A percentile compares a stretch with the other conserved stretches of the same genome.
These are phyloP conservation scores for Proales similis DNA, from an alignment of 1,140 invertebrate species.

Conservation along the genomic window DNA sequence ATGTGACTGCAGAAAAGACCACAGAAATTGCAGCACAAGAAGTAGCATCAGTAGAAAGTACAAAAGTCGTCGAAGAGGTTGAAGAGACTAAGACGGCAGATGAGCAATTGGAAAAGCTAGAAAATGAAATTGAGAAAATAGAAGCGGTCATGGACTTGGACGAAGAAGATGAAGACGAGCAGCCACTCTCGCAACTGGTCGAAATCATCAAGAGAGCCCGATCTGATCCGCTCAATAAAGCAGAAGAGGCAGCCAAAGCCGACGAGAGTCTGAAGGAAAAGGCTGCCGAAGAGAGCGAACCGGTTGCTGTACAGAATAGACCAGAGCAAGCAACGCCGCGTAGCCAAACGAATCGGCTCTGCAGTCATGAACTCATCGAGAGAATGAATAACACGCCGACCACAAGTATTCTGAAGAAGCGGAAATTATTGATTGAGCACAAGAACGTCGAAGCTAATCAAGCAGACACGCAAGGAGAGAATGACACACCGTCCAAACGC, in stretches of 20 bases:
- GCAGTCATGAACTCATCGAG: constrained; percentile 10
- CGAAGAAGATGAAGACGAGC: constrained; percentile 17
- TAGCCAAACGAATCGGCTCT: not conserved
- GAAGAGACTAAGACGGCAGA: no score
- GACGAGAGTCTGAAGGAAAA: not conserved
- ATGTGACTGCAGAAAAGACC: no score
- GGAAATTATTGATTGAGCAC: no score
- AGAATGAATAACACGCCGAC: constrained; percentile 33
- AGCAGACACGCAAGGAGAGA: not conserved
- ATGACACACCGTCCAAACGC: constrained; percentile 17
- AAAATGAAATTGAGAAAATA: no score
- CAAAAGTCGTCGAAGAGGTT: no score
- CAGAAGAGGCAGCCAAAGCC: not conserved
- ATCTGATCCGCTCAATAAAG: not conserved
- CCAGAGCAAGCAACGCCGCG: not conserved
- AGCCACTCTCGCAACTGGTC: constrained; percentile 22
- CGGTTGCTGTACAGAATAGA: not conserved
- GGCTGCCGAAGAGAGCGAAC: not conserved
- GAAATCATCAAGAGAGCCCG: constrained; percentile 5
- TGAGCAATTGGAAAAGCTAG: no score
- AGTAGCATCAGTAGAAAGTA: no score
- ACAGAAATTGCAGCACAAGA: no score
- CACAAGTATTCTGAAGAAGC: constrained; percentile 32
- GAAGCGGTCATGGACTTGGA: no score
- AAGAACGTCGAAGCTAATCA: constrained; percentile 12